Evolutionary conservation across 2,797 vertebrate genomes (phyloP).

Genomic region (Fratercula arctica): DNA sequence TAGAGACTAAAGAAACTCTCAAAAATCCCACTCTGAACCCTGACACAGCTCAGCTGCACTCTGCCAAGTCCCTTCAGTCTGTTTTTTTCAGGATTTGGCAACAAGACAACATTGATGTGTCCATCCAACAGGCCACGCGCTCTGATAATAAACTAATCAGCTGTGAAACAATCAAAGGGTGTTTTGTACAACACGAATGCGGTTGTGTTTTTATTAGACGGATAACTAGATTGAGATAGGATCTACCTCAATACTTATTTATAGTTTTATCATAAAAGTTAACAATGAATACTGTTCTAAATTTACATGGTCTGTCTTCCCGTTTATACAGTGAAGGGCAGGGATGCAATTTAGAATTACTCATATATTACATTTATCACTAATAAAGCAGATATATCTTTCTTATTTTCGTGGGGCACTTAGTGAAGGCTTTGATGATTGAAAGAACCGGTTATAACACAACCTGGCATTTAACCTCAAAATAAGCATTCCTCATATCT

Average conservation of each 20-base stretch:
- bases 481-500: neutral
- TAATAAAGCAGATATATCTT: neutral
- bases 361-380: neutral
- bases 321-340: neutral
- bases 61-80: too few relatives aligned
- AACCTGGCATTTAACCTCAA: neutral
- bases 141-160: neutral
- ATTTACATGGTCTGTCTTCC: neutral
- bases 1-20: neutral
- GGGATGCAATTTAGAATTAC: constrained; percentile 8
- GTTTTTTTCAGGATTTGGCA: neutral
- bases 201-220: neutral
- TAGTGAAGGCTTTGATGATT: neutral
- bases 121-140: neutral
- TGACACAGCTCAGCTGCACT: accelerated
- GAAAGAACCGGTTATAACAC: neutral
- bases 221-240: neutral
- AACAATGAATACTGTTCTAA: neutral
- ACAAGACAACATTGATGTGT: neutral
- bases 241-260: constrained; percentile 26
- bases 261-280: neutral
- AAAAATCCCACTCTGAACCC: neutral
- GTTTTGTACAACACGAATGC: neutral
- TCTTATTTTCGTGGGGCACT: neutral
- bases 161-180: neutral